Evolutionary conservation across 2,888 invertebrate species (phyloP), one percentile per base, ranked within the genome.

Genomic region (Pristionchus exspectatus): DNA sequence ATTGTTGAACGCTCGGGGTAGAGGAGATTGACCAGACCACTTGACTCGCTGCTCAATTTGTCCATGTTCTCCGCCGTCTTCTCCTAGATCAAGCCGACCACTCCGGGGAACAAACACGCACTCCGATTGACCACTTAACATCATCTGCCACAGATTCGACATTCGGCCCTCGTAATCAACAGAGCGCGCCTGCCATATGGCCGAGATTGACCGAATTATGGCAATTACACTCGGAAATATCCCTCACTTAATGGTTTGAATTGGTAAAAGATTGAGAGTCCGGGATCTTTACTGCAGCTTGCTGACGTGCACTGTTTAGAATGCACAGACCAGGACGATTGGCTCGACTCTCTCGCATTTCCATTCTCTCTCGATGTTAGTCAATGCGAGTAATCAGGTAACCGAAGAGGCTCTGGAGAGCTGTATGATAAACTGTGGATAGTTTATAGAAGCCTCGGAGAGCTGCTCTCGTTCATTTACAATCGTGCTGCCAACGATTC

Each of bases 91-190:
- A 81, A 81, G 81, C 81, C 81, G 81, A 44, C 50, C 81, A 54
- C 54, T 81, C 74, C 16, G 16, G 16, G 27, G 27, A n/a, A 54
- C 81, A 81, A 81, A 81, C 81, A 77, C 2, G 50, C 77, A 33
- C 30, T 33, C 9, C 50, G 50, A 81, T 81, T 81, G 81, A 33
- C 81, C 81, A 81, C 81, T 81, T 81, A 54, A 81, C 81, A 81
- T 81, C 81, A 81, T 81, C 81, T 81, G 81, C 81, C 50, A 81
- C 50, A 18, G 81, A 74, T 74, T 74, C 74, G 38, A 38, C 74
- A 74, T 74, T 38, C 72, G 33, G 24, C 69, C 44, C 74, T 74
- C 74, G 38, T 74, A 38, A 74, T 74, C 74, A 38, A 38, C 38
- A 74, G 74, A 38, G 74, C 16, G 38, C 74, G 74, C 38, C 74